Conservation (phyloP, 2,113 vertebrate species). For the Bombycilla garrulus region DNA sequence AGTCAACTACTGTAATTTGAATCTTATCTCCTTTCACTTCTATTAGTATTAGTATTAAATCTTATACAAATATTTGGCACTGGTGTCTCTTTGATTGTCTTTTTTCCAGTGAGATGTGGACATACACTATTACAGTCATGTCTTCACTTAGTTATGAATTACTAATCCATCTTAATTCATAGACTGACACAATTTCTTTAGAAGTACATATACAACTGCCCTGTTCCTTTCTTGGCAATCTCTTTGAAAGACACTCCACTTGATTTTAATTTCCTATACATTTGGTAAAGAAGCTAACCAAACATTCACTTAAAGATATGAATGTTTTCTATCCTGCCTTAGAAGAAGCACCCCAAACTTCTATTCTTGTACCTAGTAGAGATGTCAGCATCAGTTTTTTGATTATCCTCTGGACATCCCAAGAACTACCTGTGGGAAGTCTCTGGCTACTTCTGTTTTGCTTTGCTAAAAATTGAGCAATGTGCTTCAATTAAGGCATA, state of each 20-base stretch:
- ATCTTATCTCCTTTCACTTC: neutral
- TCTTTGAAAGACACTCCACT: neutral
- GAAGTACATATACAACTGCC: neutral
- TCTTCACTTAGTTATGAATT: neutral
- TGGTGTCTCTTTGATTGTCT: neutral
- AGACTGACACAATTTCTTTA: neutral
- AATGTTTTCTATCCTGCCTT: neutral
- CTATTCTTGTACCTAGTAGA: neutral
- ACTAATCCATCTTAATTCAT: neutral
- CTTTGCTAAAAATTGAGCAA: neutral
- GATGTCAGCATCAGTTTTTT: neutral
- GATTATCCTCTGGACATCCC: neutral
- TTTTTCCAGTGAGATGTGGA: neutral
- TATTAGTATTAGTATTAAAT: neutral
- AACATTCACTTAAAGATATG: neutral
- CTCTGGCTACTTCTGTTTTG: neutral
- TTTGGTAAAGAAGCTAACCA: neutral
- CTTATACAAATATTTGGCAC: neutral
- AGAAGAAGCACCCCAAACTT: neutral
- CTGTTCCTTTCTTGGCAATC: neutral
- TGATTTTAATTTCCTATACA: neutral
- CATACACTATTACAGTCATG: neutral
- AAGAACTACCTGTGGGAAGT: neutral
- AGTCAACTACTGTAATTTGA: neutral
- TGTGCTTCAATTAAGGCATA: neutral